Evolutionary conservation across 2,113 vertebrate species (phyloP), one percentile per base, ranked within the genome.

Genomic region (Rhinogobius similis): DNA sequence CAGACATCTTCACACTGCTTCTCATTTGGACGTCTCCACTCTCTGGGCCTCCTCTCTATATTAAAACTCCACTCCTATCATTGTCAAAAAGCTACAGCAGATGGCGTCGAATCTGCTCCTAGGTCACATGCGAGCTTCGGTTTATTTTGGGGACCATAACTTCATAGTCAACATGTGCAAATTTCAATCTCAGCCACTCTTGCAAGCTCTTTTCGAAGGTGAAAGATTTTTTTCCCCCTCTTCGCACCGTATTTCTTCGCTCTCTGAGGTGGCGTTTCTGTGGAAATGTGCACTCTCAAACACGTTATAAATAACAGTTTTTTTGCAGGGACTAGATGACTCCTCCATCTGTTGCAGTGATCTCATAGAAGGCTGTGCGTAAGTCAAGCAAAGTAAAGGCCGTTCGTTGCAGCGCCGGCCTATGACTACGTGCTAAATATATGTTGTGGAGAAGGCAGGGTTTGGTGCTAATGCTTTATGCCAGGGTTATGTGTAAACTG

Each of bases 281-380:
- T 84, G 85, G 82, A 83, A 87, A 80, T 81, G 55, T 82, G 77
- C 70, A 7, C 70, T 82, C 87, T 88, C 71, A 69, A 72, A 84
- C 78, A 79, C 78, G 61, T 88, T 90, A 92, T 89, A 91, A 93
- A 93, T 93, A 93, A 84, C 80, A 77, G 78, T 32, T 71, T 79
- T 84, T 76, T 50, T 21, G 77, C 78, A 78, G 82, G 41, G 9
- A 80, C 79, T 67, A 79, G 83, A 82, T 76, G 74, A 81, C 82
- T 83, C 5, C 76, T 79, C 92, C 90, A 92, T 93, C 92, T 93
- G 92, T 74, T 88, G 88, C 84, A 41, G 48, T 82, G 87, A 84
- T 88, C 82, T 87, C 65, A 68, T 67, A 26, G 63, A 71, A 20
- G 70, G 32, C 66, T 23, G n/a, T 6, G 61, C 75, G 75, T 26